phyloP scores from a whole-genome alignment of 2,797 vertebrate species.

The Sebastiscus albofasciatus region DNA sequence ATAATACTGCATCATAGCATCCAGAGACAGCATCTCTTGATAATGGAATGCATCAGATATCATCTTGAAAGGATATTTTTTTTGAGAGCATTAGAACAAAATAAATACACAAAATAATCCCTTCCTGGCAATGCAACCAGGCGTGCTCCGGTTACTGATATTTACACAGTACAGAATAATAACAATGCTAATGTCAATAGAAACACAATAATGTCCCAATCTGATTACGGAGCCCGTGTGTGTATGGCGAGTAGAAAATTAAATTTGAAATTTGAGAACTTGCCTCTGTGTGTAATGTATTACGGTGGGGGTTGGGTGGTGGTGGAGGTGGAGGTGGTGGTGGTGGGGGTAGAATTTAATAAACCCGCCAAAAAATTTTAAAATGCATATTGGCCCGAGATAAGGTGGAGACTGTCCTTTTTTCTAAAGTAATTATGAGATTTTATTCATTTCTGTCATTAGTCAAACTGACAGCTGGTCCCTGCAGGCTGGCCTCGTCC shows the following conservation, averaged over 20 bases:
- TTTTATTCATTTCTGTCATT: slow-evolving; percentile 91
- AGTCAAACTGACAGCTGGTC: slow-evolving; percentile 89
- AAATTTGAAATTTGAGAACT: slow-evolving; percentile 89
- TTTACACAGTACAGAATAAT: slow-evolving; percentile 87
- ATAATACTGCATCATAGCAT: slow-evolving; percentile 43
- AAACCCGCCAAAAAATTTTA: slow-evolving; percentile 84
- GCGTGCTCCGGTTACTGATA: slow-evolving; percentile 78
- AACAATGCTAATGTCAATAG: slow-evolving; percentile 88
- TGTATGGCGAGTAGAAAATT: slow-evolving; percentile 83
- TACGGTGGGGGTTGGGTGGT: slow-evolving; percentile 55
- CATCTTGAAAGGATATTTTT: slow-evolving; percentile 60
- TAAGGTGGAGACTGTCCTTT: slow-evolving; percentile 86
- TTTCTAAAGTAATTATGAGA: slow-evolving; percentile 90
- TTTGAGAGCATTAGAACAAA: slow-evolving; percentile 70
- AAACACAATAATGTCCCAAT: slow-evolving; percentile 88
- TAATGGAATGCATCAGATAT: slow-evolving; percentile 74
- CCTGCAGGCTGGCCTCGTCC: slow-evolving; percentile 85
- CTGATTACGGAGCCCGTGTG: slow-evolving; percentile 79
- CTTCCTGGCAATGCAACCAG: slow-evolving; percentile 71
- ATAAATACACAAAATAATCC: slow-evolving; percentile 77
- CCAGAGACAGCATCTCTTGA: slow-evolving; percentile 60
- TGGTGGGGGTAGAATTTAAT: slow-evolving; percentile 82
- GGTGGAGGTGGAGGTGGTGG: not conserved
- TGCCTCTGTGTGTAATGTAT: slow-evolving; percentile 86
- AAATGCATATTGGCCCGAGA: slow-evolving; percentile 87